Conservation (phyloP, 2,888 invertebrate genomes). For the Eupithecia inturbata region DNA sequence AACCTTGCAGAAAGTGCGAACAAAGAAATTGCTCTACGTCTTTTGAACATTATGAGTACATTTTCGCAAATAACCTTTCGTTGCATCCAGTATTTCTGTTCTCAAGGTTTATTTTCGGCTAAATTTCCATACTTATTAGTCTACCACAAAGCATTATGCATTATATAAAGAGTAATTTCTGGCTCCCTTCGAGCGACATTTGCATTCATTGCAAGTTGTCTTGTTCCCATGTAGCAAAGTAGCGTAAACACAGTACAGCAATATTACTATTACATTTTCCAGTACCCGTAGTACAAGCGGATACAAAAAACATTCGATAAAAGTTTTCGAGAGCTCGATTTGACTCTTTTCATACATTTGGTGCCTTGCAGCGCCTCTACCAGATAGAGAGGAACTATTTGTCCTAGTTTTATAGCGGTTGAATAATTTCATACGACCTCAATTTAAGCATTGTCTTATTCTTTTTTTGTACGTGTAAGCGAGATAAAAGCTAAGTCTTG, state of each 20-base stretch:
- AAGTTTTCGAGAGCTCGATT: too few species aligned
- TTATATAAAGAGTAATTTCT: constrained; percentile 33
- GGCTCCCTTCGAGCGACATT: constrained; percentile 43
- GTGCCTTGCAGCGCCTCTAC: too few species aligned
- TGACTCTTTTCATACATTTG: too few species aligned
- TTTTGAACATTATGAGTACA: background rate
- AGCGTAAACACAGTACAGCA: background rate
- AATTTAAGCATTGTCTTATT: too few species aligned
- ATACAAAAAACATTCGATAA: too few species aligned
- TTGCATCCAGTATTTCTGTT: background rate
- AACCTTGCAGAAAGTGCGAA: background rate
- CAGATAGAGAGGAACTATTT: too few species aligned
- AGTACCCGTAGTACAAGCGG: too few species aligned
- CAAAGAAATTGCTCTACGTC: background rate
- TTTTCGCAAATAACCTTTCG: background rate
- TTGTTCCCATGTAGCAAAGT: constrained; percentile 53
- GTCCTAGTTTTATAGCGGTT: too few species aligned
- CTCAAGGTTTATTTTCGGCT: constrained; percentile 14
- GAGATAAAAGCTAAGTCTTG: too few species aligned
- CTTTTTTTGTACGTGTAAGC: too few species aligned
- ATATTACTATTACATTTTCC: background rate
- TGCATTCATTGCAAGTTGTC: constrained; percentile 59
- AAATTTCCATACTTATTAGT: constrained; percentile 34
- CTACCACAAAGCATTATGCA: constrained; percentile 35
- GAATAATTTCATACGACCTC: too few species aligned